Evolutionary conservation across 92 coral and sea anemone species (phyloP).

Genomic region (Phymanthus crucifer): DNA sequence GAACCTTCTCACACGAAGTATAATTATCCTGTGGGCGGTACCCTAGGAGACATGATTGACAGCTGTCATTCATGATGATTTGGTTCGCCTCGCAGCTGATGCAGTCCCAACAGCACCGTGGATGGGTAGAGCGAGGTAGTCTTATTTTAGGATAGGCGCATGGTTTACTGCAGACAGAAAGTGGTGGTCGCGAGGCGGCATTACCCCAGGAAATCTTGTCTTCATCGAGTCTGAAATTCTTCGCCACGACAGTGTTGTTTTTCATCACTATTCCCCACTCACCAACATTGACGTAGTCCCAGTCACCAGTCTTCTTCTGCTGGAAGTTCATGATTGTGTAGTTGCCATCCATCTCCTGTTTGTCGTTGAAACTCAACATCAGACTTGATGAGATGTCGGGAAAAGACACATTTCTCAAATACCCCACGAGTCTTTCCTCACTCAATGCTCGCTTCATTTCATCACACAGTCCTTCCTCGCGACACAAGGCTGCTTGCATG

Average conservation of each 20-base stretch:
- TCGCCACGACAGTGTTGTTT: slow-evolving; percentile 33
- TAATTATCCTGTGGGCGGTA: slow-evolving; percentile 63
- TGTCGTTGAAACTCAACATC: slow-evolving; percentile 67
- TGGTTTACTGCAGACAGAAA: slow-evolving; percentile 62
- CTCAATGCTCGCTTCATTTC: slow-evolving; percentile 48
- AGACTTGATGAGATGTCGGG: slow-evolving; percentile 64
- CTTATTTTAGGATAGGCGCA: slow-evolving; percentile 58
- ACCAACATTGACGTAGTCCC: slow-evolving; percentile 65
- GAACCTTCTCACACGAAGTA: slow-evolving; percentile 54
- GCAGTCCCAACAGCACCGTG: slow-evolving; percentile 89
- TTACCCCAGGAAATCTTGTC: slow-evolving; percentile 61
- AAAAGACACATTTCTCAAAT: slow-evolving; percentile 76
- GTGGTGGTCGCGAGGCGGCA: slow-evolving; percentile 40
- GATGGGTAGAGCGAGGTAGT: slow-evolving; percentile 51
- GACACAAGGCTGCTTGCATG: slow-evolving; percentile 69
- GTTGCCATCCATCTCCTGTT: slow-evolving; percentile 82
- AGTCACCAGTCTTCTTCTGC: slow-evolving; percentile 32
- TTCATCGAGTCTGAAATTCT: slow-evolving; percentile 35
- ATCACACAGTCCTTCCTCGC: slow-evolving; percentile 63
- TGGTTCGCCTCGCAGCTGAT: slow-evolving; percentile 49
- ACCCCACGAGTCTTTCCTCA: slow-evolving; percentile 40
- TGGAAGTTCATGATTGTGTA: slow-evolving; percentile 79
- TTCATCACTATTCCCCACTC: slow-evolving; percentile 67
- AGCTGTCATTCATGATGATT: slow-evolving; percentile 74
- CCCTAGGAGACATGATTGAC: slow-evolving; percentile 68